Evolutionary conservation across 2,113 vertebrate genomes (phyloP).

Genomic region (Lynx canadensis): DNA sequence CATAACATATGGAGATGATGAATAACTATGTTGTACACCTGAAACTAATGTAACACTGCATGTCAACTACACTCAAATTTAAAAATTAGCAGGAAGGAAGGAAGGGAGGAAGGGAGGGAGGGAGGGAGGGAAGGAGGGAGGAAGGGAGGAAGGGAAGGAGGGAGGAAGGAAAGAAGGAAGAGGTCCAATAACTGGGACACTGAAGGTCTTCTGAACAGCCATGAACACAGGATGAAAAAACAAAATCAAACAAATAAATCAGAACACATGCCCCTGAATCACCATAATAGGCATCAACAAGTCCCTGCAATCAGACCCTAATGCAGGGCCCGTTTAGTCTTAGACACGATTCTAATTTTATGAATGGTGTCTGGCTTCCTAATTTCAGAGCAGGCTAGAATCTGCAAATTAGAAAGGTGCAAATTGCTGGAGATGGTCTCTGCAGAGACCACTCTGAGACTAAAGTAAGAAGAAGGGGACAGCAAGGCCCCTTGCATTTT

Average conservation of each 20-base stretch:
- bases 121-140: neutral
- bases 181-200: neutral
- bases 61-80: neutral
- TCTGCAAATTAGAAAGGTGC: neutral
- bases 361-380: neutral
- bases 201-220: neutral
- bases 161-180: neutral
- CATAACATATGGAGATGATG: neutral
- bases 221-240: neutral
- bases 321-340: neutral
- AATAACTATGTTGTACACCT: neutral
- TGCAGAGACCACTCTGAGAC: neutral
- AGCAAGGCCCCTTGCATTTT: neutral
- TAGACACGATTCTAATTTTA: neutral
- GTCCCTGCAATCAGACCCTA: neutral
- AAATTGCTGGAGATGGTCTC: neutral
- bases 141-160: rapidly evolving
- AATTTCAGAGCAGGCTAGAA: neutral
- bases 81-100: neutral
- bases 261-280: neutral
- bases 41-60: neutral
- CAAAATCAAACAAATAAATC: neutral
- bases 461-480: neutral
- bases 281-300: neutral
- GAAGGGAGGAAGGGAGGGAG: rapidly evolving